Percentiles rank a stretch among this genome's conserved stretches.
phyloP scores from a whole-genome alignment of 2,113 vertebrate genomes.

The Paradoxurus hermaphroditus region DNA sequence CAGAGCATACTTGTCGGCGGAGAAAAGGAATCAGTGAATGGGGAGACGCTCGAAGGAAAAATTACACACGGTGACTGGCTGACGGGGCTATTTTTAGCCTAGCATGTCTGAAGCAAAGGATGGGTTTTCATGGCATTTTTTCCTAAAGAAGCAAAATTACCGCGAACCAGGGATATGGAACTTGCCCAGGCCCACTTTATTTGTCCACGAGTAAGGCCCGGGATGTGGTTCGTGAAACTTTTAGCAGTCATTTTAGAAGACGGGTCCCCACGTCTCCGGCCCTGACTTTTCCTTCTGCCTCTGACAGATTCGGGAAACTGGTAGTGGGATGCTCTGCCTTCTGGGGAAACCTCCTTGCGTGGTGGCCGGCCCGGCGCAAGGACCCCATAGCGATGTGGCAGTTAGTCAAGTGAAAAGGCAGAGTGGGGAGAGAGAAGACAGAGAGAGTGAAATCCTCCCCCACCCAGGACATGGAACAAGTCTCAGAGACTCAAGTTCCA shows the following conservation, averaged over 20 bases:
- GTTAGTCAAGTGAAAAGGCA: not conserved
- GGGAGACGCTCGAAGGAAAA: conserved; percentile 44
- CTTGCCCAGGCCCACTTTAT: not conserved
- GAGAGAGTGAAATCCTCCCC: not conserved
- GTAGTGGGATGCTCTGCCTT: no score
- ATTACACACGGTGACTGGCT: conserved; percentile 46
- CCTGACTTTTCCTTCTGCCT: not conserved
- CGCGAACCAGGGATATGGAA: not conserved
- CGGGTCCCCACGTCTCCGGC: not conserved
- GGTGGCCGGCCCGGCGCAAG: not conserved
- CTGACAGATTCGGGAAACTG: not conserved
- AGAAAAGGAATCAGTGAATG: not conserved
- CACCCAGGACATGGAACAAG: rapidly evolving
- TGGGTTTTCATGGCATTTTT: conserved; percentile 50
- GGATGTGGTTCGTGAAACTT: no score
- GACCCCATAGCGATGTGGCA: not conserved
- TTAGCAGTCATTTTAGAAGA: not conserved
- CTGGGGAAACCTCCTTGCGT: not conserved
- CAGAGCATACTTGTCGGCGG: not conserved
- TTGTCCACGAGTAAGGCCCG: not conserved
- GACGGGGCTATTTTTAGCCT: conserved; percentile 70
- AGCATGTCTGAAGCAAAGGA: conserved; percentile 40
- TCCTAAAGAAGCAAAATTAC: conserved; percentile 41
- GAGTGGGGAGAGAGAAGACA: not conserved
- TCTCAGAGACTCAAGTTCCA: not conserved